Base-by-base conservation (phyloP, 2,797 vertebrate genomes). In the Gymnopithys bicolor region DNA sequence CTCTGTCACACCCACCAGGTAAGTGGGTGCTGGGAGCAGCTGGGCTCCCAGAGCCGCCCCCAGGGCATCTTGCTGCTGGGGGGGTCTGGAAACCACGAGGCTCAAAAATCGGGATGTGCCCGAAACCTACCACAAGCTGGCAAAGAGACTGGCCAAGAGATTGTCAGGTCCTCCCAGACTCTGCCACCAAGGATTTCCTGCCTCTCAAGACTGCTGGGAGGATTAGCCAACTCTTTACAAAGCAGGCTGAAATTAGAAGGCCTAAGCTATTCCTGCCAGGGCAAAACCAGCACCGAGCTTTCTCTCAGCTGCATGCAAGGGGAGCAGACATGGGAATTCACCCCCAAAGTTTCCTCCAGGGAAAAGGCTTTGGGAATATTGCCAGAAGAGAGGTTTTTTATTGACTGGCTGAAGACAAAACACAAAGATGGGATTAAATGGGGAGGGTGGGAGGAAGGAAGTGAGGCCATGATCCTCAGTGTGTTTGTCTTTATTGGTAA, bases 401-500 rank as follows among this genome's bases (percentile, higher is more conserved):
- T 41, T 52, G 46, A 77, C 43, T 23, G 60, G 52, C 59, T 77
- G 19, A 71, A 94, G 86, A 35, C 76, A 74, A 69, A 87, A 39
- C 55, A 37, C 0, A 7, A 94, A 95, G 84, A 37, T 0, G 3
- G 77, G 85, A 95, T 95, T 77, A 92, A 91, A 82, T 45, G 43
- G 68, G 48, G 2, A 4, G 70, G 69, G 62, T 11, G n/a, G 63
- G 76, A 80, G 92, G 93, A 80, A 96, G 90, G 92, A 94, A 91
- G 75, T 16, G 66, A 80, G 88, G 93, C 93, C 79, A 13, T 33
- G 87, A 94, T 94, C 94, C 78, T 83, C 83, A 5, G 70, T 13
- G 76, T 2, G 3, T 88, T 94, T 89, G 71, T 93, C 95, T 87
- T 87, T 85, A 68, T 49, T 28, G 62, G 53, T 97, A 97, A 97